Percentiles rank a stretch among this genome's conserved stretches.
phyloP scores from a whole-genome alignment of 2,113 vertebrate species.

The Falco punctatus region DNA sequence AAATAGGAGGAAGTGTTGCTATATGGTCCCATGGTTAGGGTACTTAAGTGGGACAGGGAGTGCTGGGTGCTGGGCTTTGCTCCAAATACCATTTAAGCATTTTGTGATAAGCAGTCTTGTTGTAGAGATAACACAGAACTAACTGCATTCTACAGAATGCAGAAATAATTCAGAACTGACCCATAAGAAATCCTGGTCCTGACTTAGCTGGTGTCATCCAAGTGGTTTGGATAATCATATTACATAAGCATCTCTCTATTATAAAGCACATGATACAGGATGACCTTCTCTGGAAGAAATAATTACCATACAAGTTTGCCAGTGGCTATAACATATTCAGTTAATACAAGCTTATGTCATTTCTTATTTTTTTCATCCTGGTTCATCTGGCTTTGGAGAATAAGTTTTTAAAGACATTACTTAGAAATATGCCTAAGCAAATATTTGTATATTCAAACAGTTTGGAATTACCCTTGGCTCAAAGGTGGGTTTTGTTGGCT shows the following conservation, averaged over 20 bases:
- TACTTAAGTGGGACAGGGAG: not conserved
- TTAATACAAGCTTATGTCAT: not conserved
- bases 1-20: not conserved
- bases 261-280: not conserved
- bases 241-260: constrained; percentile 1
- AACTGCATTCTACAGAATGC: too few species aligned
- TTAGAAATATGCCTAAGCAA: not conserved
- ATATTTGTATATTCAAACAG: not conserved
- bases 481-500: not conserved
- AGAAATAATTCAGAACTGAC: constrained; percentile 19
- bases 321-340: not conserved
- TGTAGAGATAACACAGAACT: not conserved
- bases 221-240: constrained; percentile 15
- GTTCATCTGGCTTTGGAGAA: not conserved
- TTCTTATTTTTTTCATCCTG: constrained; percentile 6
- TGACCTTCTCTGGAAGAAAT: constrained; percentile 23
- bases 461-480: not conserved
- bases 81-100: not conserved
- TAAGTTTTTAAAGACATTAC: not conserved
- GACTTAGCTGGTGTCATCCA: not conserved
- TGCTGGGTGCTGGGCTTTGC: not conserved
- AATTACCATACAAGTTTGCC: not conserved
- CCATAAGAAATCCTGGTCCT: constrained; percentile 7
- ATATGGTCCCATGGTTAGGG: not conserved
- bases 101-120: not conserved